phyloP scores from a whole-genome alignment of 2,113 vertebrate genomes.

The Campylorhamphus procurvoides region DNA sequence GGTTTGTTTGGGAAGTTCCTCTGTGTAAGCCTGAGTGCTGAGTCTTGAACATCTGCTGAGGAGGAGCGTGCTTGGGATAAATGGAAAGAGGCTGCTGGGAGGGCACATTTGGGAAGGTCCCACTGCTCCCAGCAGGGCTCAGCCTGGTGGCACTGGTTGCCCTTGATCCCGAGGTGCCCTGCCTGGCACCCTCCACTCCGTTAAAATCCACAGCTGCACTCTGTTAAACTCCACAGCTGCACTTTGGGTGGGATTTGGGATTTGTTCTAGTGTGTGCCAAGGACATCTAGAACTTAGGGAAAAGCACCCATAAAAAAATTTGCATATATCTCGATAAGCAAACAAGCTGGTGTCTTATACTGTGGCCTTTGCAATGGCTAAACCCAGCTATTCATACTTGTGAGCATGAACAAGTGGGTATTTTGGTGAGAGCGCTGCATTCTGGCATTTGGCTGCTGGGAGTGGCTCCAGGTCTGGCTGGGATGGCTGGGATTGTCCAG shows the following conservation, averaged over 20 bases:
- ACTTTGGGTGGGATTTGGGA: neutral
- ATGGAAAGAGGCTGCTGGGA: neutral
- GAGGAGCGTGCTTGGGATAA: neutral
- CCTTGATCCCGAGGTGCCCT: neutral
- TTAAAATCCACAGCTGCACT: neutral
- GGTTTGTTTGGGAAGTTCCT: constrained; percentile 46
- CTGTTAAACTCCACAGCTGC: neutral
- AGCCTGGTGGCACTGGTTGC: neutral
- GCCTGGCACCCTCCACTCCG: neutral
- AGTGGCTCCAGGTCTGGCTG: neutral
- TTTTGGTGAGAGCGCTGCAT: neutral
- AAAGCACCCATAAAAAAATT: neutral
- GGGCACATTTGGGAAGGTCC: neutral
- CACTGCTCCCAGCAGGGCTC: neutral
- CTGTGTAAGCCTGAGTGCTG: neutral
- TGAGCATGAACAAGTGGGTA: neutral
- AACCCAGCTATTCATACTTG: neutral
- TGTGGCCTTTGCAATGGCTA: neutral
- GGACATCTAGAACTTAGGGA: neutral
- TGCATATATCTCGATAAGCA: neutral
- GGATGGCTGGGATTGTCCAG: neutral
- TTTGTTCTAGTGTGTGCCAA: neutral
- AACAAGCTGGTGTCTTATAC: neutral
- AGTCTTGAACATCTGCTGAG: constrained; percentile 36
- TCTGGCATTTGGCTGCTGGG: neutral